A percentile compares a stretch with the other conserved stretches of the same genome.
Conservation (phyloP, 2,113 vertebrate species). For the Notiomystis cincta region DNA sequence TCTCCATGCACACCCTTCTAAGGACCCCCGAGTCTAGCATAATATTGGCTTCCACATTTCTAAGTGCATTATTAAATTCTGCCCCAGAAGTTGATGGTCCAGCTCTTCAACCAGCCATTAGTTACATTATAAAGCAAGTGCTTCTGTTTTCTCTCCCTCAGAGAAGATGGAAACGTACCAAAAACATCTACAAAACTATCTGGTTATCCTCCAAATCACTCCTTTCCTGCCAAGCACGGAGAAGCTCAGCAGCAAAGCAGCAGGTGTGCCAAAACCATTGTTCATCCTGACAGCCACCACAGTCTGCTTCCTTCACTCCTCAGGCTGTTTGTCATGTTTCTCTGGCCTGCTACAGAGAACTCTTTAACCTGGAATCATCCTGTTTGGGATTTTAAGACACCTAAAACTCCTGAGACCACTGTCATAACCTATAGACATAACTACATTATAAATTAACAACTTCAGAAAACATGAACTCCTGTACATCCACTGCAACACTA, state of each 20-base stretch:
- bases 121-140: not conserved
- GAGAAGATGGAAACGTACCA: conserved; percentile 34
- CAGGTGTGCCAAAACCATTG: conserved; percentile 57
- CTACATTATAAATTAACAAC: not conserved
- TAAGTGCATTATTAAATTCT: not conserved
- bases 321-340: not conserved
- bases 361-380: not conserved
- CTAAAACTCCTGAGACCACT: not conserved
- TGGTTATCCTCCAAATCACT: conserved; percentile 32
- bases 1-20: not conserved
- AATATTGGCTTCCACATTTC: not conserved
- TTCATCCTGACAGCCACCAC: conserved; percentile 38
- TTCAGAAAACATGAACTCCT: not conserved
- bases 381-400: not conserved
- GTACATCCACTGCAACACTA: not conserved
- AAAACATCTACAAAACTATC: conserved; percentile 36
- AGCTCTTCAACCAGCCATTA: not conserved
- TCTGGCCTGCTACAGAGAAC: not conserved
- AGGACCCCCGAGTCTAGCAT: not conserved
- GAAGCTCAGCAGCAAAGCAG: not conserved
- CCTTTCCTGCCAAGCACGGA: not conserved
- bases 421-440: not conserved
- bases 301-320: conserved; percentile 20
- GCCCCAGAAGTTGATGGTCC: not conserved
- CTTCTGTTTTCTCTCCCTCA: conserved; percentile 1